Evolutionary conservation across 2,113 vertebrate species (phyloP).

Genomic region (Pseudorectes ferrugineus): DNA sequence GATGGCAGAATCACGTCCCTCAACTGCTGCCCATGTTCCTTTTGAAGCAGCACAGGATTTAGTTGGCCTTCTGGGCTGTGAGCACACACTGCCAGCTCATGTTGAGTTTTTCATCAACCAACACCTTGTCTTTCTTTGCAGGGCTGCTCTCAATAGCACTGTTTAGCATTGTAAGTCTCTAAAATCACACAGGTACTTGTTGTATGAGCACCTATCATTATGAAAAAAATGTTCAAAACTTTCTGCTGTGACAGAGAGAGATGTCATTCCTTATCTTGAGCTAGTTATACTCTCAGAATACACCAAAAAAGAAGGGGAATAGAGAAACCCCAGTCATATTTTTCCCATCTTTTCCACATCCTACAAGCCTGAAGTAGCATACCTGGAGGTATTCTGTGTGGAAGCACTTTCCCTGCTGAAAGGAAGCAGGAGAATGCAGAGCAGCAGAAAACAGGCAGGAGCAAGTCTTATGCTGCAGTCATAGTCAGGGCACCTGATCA

Average conservation of each 20-base stretch:
- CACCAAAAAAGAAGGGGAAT: neutral
- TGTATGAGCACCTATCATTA: neutral
- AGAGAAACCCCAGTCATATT: neutral
- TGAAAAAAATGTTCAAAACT: neutral
- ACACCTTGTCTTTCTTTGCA: fast-evolving
- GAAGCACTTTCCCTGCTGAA: neutral
- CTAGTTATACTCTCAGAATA: neutral
- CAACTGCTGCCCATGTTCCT: fast-evolving
- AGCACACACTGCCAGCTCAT: neutral
- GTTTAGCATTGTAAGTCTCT: neutral
- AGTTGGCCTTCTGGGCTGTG: neutral
- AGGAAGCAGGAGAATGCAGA: neutral
- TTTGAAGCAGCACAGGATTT: neutral
- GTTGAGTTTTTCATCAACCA: neutral
- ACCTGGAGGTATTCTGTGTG: neutral
- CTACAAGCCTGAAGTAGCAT: neutral
- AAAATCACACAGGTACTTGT: neutral
- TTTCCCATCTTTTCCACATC: neutral
- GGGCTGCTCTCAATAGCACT: neutral
- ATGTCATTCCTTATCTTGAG: neutral
- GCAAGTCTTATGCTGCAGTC: neutral
- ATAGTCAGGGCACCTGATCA: neutral
- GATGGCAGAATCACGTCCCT: neutral
- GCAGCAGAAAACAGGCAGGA: neutral
- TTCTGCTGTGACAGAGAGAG: neutral